Evolutionary conservation across 2,888 invertebrate genomes (phyloP).

Genomic region (Petrophora chlorosata): DNA sequence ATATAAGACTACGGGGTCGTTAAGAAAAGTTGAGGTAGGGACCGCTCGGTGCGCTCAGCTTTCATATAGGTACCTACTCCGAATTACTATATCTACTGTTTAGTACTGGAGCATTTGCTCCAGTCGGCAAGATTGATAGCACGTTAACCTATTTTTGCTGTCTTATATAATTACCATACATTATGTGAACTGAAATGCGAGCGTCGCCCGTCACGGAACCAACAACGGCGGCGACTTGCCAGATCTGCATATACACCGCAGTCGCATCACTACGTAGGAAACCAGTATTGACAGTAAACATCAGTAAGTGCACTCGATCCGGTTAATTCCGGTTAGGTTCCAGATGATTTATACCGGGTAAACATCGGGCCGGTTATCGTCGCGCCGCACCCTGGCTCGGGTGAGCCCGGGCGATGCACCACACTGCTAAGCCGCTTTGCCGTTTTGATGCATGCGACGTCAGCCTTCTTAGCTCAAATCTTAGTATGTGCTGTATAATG

Average conservation of each 20-base stretch:
- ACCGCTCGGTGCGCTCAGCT: too few species aligned
- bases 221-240: constrained; percentile 27
- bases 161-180: constrained; percentile 32
- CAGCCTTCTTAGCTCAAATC: constrained; percentile 32
- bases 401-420: constrained; percentile 36
- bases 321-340: constrained; percentile 41
- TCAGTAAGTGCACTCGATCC: constrained; percentile 53
- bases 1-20: too few species aligned
- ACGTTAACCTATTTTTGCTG: constrained; percentile 31
- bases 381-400: constrained; percentile 70
- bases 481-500: constrained; percentile 31
- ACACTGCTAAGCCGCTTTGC: constrained; percentile 64
- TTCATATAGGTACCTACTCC: too few species aligned
- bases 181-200: constrained; percentile 30
- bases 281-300: constrained; percentile 62
- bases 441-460: constrained; percentile 63
- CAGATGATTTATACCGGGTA: constrained; percentile 60
- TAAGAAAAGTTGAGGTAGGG: too few species aligned
- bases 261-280: constrained; percentile 43
- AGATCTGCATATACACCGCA: constrained; percentile 51
- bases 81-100: too few species aligned
- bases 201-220: constrained; percentile 35
- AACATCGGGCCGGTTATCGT: constrained; percentile 68
- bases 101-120: too few species aligned
- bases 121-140: constrained; percentile 31